Percentiles rank a stretch among this genome's conserved stretches.
These are phyloP conservation scores for Lepidocolaptes lacrymiger DNA, from an alignment of 2,797 vertebrate species.

Conservation along the genomic window DNA sequence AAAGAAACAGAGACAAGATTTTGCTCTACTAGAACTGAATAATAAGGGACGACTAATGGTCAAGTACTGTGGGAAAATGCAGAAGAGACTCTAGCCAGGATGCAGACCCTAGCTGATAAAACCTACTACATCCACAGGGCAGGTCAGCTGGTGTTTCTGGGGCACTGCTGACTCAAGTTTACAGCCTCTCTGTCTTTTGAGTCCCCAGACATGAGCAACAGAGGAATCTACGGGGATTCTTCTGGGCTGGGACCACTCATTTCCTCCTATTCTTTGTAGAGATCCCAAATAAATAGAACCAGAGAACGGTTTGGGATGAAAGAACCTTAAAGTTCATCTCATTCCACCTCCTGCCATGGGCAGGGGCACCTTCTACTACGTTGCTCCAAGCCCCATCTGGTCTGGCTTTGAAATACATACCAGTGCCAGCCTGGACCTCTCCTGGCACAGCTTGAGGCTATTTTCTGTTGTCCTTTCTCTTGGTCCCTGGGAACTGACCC, in stretches of 20 bases:
- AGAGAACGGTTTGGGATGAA: not conserved
- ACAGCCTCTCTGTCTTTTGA: not conserved
- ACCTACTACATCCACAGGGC: not conserved
- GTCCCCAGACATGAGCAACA: not conserved
- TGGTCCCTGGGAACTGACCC: not conserved
- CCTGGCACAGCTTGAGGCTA: not conserved
- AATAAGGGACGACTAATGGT: slow-evolving; percentile 3
- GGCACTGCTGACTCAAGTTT: not conserved
- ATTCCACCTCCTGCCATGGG: not conserved
- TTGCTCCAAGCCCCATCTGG: not conserved
- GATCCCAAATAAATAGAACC: not conserved
- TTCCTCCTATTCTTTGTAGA: not conserved
- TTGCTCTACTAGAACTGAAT: slow-evolving; percentile 13
- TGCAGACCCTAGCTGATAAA: slow-evolving; percentile 39
- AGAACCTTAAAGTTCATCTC: not conserved
- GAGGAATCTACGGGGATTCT: accelerated
- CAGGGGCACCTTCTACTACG: not conserved
- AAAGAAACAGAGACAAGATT: not conserved
- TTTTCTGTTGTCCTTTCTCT: not conserved
- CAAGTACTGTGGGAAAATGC: not conserved
- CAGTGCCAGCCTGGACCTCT: not conserved
- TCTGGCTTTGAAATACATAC: not conserved
- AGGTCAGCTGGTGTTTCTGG: slow-evolving; percentile 23
- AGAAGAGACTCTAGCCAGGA: slow-evolving; percentile 15
- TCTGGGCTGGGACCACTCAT: not conserved